Evolutionary conservation across 1,140 invertebrate species (phyloP), one percentile per base, ranked within the genome.

Genomic region (Pteromalus puparum): DNA sequence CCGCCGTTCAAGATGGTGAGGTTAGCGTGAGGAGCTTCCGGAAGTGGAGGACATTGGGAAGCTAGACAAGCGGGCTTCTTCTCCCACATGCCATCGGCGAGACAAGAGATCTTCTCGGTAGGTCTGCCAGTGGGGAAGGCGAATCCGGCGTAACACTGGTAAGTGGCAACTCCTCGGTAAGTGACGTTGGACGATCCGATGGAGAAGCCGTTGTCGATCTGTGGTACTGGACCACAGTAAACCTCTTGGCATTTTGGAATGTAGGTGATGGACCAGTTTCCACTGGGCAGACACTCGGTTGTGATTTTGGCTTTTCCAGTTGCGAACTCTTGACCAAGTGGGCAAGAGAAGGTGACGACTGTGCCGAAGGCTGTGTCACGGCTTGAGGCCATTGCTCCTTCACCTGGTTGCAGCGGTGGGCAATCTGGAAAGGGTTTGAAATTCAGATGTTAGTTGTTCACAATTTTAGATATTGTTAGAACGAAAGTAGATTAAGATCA

Each of bases 201-300:
- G 0, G 98, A 99, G 91, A 99, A 99, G 73, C 98, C 98, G 91
- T 99, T 99, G 88, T 98, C 97, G 83, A 99, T 99, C 94, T 99
- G 98, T 82, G 98, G 98, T 34, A 99, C 98, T 48, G 98, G 98
- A 79, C 98, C 98, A 92, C 98, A 99, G 90, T 99, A 99, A 24
- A 99, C 97, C 94, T 98, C 98, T 96, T 99, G 98, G 93, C 98
- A 99, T 90, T 96, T 96, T 6, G 98, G 98, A 90, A 99, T 98
- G 90, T 98, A 98, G 53, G 95, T 96, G 30, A 97, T 95, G 21
- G 97, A 98, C 98, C 98, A 99, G 90, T 97, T 97, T 79, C 98
- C 98, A 88, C 98, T 97, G 87, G 96, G 96, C 87, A 96, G 91
- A 94, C 98, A 99, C 92, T 97, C 95, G 1, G 97, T 98, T 9